Conservation (phyloP, 1,140 invertebrate genomes). For the Camponotus pennsylvanicus region DNA sequence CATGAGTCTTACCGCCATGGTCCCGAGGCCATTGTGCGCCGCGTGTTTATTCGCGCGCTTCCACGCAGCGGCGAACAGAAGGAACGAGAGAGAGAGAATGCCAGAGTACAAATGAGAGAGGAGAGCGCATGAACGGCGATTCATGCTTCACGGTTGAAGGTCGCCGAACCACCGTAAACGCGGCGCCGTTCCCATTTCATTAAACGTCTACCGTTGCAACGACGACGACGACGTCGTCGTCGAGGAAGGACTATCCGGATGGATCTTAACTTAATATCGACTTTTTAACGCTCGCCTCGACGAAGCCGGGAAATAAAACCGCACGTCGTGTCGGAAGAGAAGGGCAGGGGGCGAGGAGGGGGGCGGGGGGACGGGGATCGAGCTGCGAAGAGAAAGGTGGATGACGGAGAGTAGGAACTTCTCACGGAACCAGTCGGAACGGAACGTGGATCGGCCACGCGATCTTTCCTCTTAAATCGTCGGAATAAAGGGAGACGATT, state of each 20-base stretch:
- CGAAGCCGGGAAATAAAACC: conserved; percentile 14
- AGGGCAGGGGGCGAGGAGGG: neutral
- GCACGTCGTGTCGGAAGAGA: conserved; percentile 35
- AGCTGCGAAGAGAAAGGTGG: conserved; percentile 36
- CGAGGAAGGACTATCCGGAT: conserved; percentile 59
- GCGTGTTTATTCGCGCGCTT: conserved; percentile 3
- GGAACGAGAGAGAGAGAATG: neutral
- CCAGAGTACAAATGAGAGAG: neutral
- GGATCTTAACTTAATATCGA: neutral
- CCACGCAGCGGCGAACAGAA: conserved; percentile 8
- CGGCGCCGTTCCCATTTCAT: conserved; percentile 71
- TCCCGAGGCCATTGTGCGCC: conserved; percentile 23
- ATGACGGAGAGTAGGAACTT: conserved; percentile 55
- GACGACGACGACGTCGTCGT: conserved; percentile 17
- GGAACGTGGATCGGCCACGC: conserved; percentile 48
- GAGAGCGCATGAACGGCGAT: conserved; percentile 24
- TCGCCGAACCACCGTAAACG: conserved; percentile 57
- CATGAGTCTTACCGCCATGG: conserved; percentile 13
- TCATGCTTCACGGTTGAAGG: conserved; percentile 50
- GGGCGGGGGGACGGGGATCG: neutral
- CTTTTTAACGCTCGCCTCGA: conserved; percentile 40
- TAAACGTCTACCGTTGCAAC: conserved; percentile 49
- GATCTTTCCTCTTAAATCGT: conserved; percentile 45
- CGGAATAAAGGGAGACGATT: neutral
- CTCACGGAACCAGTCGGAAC: conserved; percentile 69